These are phyloP conservation scores for Cyrtodaria siliqua DNA, from an alignment of 2,888 invertebrate species.

Conservation along the genomic window DNA sequence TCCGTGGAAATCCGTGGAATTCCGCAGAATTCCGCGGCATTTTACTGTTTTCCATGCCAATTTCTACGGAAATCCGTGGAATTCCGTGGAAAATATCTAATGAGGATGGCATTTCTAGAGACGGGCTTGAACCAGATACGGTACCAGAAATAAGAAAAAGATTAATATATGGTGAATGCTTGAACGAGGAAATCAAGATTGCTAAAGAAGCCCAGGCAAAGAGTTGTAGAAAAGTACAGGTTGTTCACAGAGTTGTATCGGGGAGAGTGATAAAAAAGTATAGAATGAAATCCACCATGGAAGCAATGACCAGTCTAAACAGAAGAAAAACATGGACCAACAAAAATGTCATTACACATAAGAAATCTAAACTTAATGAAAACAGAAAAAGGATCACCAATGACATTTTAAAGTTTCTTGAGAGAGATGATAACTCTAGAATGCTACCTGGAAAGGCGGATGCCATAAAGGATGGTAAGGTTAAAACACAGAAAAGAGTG, in stretches of 20 bases:
- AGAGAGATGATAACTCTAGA: constrained; percentile 48
- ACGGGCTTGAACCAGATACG: constrained; percentile 18
- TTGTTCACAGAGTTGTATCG: constrained; percentile 9
- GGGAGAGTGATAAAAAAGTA: constrained; percentile 36
- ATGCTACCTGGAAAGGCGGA: constrained; percentile 45
- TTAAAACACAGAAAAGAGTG: constrained; percentile 34
- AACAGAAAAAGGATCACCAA: constrained; percentile 7
- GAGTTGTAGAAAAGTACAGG: background rate
- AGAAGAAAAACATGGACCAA: too few species aligned
- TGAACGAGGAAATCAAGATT: constrained; percentile 12
- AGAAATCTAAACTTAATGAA: background rate
- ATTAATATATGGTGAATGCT: too few species aligned
- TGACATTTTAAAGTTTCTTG: constrained; percentile 32
- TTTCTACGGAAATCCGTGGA: too few species aligned
- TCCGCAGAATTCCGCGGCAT: too few species aligned
- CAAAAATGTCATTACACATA: constrained; percentile 5
- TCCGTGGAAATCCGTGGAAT: too few species aligned
- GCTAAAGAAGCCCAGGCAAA: constrained; percentile 6
- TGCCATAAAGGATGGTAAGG: constrained; percentile 34
- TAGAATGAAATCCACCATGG: constrained; percentile 8
- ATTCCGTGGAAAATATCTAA: too few species aligned
- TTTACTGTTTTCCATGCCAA: too few species aligned
- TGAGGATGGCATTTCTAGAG: too few species aligned
- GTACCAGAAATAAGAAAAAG: constrained; percentile 35
- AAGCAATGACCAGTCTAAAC: constrained; percentile 5